Percentiles rank a stretch among this genome's conserved stretches.
Evolutionary conservation across 1,140 invertebrate genomes (phyloP).

Genomic region (Rhagoletis zephyria): DNA sequence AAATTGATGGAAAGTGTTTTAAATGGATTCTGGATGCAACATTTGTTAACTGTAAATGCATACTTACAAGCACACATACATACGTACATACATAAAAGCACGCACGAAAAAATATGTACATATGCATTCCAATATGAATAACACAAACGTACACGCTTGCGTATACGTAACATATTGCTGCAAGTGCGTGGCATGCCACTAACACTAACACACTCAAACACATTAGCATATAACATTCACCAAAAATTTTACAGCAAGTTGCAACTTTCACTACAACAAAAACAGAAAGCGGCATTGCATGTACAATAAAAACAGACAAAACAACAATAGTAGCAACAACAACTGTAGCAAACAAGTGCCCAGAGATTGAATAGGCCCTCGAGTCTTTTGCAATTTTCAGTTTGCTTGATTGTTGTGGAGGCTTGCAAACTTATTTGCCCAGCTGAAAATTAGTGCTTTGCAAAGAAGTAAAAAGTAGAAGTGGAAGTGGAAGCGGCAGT

Average conservation of each 20-base stretch:
- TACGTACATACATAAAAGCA: not conserved
- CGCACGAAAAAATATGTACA: not conserved
- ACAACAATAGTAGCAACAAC: not conserved
- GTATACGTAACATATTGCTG: not conserved
- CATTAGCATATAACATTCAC: not conserved
- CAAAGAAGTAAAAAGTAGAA: not conserved
- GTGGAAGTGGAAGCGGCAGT: not conserved
- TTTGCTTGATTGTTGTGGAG: conserved; percentile 44
- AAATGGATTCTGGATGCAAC: not conserved
- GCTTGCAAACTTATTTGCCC: conserved; percentile 24
- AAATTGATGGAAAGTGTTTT: conserved; percentile 49
- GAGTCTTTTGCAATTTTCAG: conserved; percentile 30
- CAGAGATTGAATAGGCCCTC: conserved; percentile 36
- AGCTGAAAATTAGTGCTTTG: conserved; percentile 15
- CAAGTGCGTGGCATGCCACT: not conserved
- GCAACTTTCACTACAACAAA: conserved; percentile 29
- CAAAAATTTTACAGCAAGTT: conserved; percentile 13
- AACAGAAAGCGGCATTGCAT: not conserved
- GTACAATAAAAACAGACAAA: conserved; percentile 46
- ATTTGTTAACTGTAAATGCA: not conserved
- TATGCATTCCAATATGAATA: not conserved
- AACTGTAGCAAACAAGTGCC: conserved; percentile 34
- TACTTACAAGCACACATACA: too few relatives aligned
- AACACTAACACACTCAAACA: not conserved
- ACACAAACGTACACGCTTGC: not conserved